Base-by-base conservation (phyloP, 2,888 invertebrate genomes). In the Pristionchus fissidentatus region DNA sequence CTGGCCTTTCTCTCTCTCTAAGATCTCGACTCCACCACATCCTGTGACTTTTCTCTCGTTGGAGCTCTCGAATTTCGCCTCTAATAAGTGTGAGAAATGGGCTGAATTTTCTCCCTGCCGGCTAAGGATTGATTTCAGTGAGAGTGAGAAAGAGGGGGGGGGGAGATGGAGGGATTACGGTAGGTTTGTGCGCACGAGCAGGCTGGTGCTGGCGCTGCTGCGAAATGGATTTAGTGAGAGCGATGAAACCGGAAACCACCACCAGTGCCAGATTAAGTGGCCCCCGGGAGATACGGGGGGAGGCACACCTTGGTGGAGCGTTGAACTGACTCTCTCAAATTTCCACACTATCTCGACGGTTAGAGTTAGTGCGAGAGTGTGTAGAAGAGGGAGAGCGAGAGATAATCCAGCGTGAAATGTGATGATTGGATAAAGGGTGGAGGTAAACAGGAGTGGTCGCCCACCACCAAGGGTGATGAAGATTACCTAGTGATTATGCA, bases 31-130 rank as follows among this genome's bases (percentile, higher is more conserved):
- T 38, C 22, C 29, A 5, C 32, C 41, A 77, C 75, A 49, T 19
- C 49, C 32, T 49, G 15, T 22, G 49, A 26, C 75, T 29, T 13
- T 7, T 26, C 5, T 22, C 75, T 0, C 22, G 7, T n/a, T n/a
- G n/a, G n/a, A 1, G 32, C n/a, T 38, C 75, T 77, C 49, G 8
- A 19, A 77, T 77, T 77, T 43, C 32, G 57, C 22, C 57, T 46
- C 55, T 79, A 79, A 79, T 79, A 79, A 79, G 79, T 79, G 79
- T 79, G 79, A 79, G 79, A 79, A 79, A 57, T 49, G 35, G 75
- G 15, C 41, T n/a, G 46, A 75, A 29, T 29, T 22, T 70, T 77
- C 35, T 79, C 55, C 79, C 22, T 52, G 52, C 26, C 75, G 10
- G 22, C 26, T 26, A 2, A 10, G 32, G 29, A n/a, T n/a, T n/a